A percentile compares a stretch with the other conserved stretches of the same genome.
Evolutionary conservation across 2,113 vertebrate genomes (phyloP).

Genomic region (Bubalus kerabau): DNA sequence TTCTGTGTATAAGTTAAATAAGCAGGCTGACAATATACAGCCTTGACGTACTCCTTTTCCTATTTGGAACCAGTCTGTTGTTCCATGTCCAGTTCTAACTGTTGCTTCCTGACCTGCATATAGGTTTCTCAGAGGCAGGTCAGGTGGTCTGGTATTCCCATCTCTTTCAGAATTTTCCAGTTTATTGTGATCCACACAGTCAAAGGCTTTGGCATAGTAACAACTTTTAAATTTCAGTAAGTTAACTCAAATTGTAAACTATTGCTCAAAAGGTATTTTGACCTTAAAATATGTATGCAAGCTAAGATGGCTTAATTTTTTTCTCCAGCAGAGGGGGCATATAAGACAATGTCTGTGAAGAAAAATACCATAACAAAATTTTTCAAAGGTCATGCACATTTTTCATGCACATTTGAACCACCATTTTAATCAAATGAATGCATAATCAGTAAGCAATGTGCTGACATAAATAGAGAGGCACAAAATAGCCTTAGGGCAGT

Average conservation of each 20-base stretch:
- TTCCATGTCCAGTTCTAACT: no score
- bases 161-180: no score
- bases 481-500: not conserved
- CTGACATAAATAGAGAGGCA: not conserved
- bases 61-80: no score
- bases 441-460: not conserved
- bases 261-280: not conserved
- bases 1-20: no score
- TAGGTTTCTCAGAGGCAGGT: no score
- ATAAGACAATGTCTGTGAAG: not conserved
- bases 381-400: not conserved
- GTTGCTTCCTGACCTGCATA: no score
- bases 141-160: no score
- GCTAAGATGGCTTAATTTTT: not conserved
- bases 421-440: not conserved
- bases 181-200: no score
- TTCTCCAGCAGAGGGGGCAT: not conserved
- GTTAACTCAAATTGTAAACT: slow-evolving; percentile 3
- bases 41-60: no score
- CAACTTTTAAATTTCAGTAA: not conserved
- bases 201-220: not conserved
- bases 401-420: not conserved
- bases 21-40: no score
- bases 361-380: not conserved
- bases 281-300: not conserved